Conservation (phyloP, 1,140 invertebrate genomes). For the Drosophila nigrodunni region DNA sequence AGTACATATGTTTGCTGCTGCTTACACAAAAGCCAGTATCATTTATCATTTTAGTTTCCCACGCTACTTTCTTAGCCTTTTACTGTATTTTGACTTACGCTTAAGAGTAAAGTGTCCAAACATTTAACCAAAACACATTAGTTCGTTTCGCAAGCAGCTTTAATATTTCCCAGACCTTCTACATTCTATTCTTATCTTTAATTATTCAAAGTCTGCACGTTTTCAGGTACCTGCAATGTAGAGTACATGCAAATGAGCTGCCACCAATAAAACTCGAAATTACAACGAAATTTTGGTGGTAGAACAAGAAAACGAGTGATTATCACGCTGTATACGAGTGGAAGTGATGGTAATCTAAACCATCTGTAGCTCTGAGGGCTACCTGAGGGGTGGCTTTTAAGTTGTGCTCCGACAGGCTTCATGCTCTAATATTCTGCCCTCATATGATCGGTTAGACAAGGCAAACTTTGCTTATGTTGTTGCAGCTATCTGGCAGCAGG, state of each 20-base stretch:
- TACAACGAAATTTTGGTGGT: constrained; percentile 14
- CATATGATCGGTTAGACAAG: constrained; percentile 34
- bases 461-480: constrained; percentile 25
- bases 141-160: not conserved
- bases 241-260: constrained; percentile 70
- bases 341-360: not conserved
- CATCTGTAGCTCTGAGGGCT: constrained; percentile 1
- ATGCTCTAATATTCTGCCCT: constrained; percentile 73
- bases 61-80: not conserved
- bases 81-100: constrained; percentile 16
- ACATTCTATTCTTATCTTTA: constrained; percentile 28
- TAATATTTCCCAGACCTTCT: too few relatives aligned
- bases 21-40: constrained; percentile 4
- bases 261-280: constrained; percentile 54
- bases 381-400: constrained; percentile 45
- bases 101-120: constrained; percentile 14
- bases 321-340: constrained; percentile 35
- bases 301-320: constrained; percentile 36
- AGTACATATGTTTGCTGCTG: not conserved
- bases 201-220: constrained; percentile 51
- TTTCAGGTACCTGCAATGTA: constrained; percentile 21
- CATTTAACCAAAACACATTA: constrained; percentile 14
- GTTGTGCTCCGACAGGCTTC: constrained; percentile 64
- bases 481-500: constrained; percentile 47
- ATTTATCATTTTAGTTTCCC: constrained; percentile 16